These are phyloP conservation scores for Blastomussa wellsi DNA, from an alignment of 92 coral and sea anemone species.

Conservation along the genomic window DNA sequence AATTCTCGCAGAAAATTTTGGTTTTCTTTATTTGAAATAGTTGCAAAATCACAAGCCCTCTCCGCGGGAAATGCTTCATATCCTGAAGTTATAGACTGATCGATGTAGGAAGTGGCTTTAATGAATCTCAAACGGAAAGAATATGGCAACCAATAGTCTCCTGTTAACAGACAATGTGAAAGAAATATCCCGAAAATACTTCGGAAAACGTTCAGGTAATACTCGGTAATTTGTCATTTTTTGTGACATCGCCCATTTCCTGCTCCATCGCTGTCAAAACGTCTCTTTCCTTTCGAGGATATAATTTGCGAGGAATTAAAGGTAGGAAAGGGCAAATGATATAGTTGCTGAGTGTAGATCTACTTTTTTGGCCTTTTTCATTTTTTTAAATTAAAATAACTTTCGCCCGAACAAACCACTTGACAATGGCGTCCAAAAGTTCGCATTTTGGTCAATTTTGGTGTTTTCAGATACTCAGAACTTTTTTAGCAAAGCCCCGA, in stretches of 20 bases:
- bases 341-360: too few species aligned
- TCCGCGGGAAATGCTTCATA: slow-evolving; percentile 3
- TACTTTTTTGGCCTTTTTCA: too few species aligned
- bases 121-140: slow-evolving; percentile 1
- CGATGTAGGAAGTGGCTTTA: not conserved
- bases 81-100: not conserved
- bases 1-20: not conserved
- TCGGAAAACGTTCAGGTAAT: not conserved
- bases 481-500: too few species aligned
- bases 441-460: too few species aligned
- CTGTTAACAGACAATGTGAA: not conserved
- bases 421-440: too few species aligned
- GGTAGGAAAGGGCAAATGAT: too few species aligned
- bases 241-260: not conserved
- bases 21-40: not conserved
- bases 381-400: too few species aligned
- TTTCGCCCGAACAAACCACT: too few species aligned
- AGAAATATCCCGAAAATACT: not conserved
- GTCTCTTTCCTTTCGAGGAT: not conserved
- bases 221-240: not conserved
- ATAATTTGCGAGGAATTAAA: too few species aligned
- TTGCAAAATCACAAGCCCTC: not conserved
- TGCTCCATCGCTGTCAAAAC: too few species aligned
- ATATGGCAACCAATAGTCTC: not conserved
- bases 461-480: too few species aligned